These are phyloP conservation scores for Clangula hyemalis DNA, from an alignment of 2,797 vertebrate species.

Conservation along the genomic window DNA sequence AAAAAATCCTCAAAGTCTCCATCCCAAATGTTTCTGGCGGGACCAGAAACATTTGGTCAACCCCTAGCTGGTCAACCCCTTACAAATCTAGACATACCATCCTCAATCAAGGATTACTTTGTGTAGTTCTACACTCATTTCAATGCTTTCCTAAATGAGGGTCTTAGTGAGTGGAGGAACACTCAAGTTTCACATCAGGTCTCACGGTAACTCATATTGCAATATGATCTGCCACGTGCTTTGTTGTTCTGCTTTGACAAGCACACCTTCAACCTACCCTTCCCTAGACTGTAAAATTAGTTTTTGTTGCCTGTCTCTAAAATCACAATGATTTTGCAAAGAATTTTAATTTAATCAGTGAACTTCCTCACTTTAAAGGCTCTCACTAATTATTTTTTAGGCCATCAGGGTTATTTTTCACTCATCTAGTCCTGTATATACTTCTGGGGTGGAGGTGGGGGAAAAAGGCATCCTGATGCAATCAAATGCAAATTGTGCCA, in stretches of 20 bases:
- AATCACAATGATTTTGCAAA: background rate
- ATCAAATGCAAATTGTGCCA: background rate
- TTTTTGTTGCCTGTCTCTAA: background rate
- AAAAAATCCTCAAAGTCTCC: background rate
- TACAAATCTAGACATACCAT: too few relatives aligned
- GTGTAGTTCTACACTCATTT: background rate
- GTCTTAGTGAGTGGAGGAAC: background rate
- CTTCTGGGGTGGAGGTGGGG: background rate
- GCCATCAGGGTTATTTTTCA: background rate
- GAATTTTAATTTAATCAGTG: background rate
- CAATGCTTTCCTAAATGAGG: background rate
- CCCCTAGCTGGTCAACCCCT: background rate
- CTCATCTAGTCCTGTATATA: background rate
- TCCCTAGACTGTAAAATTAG: background rate
- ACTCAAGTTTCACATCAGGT: background rate
- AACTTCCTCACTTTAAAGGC: background rate
- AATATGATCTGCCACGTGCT: background rate
- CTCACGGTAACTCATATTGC: background rate
- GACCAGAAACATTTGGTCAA: too few relatives aligned
- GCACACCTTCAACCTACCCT: background rate
- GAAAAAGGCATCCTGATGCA: background rate
- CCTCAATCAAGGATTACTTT: background rate
- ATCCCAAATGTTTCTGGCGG: background rate
- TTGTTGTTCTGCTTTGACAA: too few relatives aligned
- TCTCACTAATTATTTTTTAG: background rate